phyloP scores from a whole-genome alignment of 2,888 invertebrate genomes.

The Caenorhabditis sp. region DNA sequence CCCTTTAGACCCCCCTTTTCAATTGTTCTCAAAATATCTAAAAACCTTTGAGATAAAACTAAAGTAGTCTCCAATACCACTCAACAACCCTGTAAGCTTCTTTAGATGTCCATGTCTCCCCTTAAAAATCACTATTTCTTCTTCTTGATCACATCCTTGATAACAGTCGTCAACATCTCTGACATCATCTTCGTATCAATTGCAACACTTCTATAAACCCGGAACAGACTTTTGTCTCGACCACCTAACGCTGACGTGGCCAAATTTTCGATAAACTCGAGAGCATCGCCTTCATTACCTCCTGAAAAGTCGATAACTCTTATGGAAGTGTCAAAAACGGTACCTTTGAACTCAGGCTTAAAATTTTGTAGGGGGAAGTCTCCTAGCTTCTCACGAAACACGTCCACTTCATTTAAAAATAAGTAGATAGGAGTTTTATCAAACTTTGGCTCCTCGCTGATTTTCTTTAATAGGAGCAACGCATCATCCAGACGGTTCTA shows the following conservation, averaged over 20 bases:
- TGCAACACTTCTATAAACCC: constrained; percentile 41
- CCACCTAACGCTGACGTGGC: constrained; percentile 22
- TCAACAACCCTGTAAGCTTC: too few relatives aligned
- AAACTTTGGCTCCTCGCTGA: constrained; percentile 53
- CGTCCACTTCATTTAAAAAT: constrained; percentile 63
- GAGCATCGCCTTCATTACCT: constrained; percentile 52
- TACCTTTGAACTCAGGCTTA: constrained; percentile 48
- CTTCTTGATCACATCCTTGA: constrained; percentile 49
- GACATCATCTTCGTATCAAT: constrained; percentile 53
- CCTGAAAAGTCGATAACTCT: too few relatives aligned
- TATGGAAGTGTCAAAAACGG: not conserved
- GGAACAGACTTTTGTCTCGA: constrained; percentile 35
- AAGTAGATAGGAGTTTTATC: constrained; percentile 55
- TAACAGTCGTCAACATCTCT: constrained; percentile 41
- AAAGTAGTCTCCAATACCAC: too few relatives aligned
- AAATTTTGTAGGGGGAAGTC: constrained; percentile 50
- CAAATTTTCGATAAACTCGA: constrained; percentile 50
- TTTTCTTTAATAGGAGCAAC: constrained; percentile 45
- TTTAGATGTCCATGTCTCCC: too few relatives aligned
- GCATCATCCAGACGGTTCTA: constrained; percentile 58
- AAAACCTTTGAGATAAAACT: too few relatives aligned
- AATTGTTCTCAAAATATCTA: too few relatives aligned
- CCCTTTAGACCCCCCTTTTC: too few relatives aligned
- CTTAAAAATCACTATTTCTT: constrained; percentile 15
- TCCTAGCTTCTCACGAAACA: constrained; percentile 58